phyloP scores from a whole-genome alignment of 2,113 vertebrate genomes.

The Rhinoderma darwinii region DNA sequence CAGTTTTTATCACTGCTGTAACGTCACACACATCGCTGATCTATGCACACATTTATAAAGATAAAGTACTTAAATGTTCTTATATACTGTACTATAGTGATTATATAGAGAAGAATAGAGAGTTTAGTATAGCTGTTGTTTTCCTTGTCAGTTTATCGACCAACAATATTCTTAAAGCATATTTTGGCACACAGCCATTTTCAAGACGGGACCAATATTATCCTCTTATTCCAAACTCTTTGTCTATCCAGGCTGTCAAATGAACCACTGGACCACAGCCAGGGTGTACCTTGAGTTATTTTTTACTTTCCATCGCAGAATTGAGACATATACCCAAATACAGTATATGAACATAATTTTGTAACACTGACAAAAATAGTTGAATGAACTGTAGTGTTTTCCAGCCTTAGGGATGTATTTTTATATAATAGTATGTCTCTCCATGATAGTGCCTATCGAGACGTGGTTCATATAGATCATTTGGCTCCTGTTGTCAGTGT shows the following conservation, averaged over 20 bases:
- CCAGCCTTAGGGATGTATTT: too few species aligned
- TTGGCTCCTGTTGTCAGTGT: too few species aligned
- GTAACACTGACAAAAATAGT: neutral
- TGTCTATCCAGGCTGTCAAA: neutral
- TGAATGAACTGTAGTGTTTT: too few species aligned
- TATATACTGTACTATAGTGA: neutral
- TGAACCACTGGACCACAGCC: neutral
- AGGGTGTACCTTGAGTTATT: neutral
- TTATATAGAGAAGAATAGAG: neutral
- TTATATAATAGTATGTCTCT: too few species aligned
- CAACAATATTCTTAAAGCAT: neutral
- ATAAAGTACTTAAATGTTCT: too few species aligned
- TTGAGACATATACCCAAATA: neutral
- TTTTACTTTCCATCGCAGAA: neutral
- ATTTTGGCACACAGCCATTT: neutral
- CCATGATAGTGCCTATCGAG: too few species aligned
- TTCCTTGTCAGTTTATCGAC: slow-evolving; percentile 2
- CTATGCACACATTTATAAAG: too few species aligned
- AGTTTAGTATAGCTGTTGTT: neutral
- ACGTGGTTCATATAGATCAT: too few species aligned
- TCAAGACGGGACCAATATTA: slow-evolving; percentile 13
- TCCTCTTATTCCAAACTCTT: slow-evolving; percentile 8
- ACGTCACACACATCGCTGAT: too few species aligned
- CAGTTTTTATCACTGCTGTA: too few species aligned
- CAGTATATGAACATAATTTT: neutral